Conservation (phyloP, 2,797 vertebrate species). For the Rhabdomys pumilio region DNA sequence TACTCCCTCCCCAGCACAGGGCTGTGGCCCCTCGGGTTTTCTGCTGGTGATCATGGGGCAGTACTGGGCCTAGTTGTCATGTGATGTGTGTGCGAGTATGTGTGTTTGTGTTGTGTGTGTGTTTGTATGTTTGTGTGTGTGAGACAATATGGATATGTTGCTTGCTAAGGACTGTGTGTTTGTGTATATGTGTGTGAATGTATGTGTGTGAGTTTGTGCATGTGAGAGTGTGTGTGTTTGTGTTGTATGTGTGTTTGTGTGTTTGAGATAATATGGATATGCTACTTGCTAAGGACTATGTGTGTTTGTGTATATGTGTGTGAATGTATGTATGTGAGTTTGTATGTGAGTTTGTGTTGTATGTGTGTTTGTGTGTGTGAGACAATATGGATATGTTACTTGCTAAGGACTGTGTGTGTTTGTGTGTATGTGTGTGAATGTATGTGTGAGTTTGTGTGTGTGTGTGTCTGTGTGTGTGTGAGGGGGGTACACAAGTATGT, state of each 20-base stretch:
- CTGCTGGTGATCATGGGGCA: neutral
- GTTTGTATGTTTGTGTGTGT: neutral
- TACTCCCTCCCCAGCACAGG: no score
- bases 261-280: no score
- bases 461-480: neutral
- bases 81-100: no score
- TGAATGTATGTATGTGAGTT: neutral
- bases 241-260: no score
- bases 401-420: no score
- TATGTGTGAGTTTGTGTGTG: neutral
- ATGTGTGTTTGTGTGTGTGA: no score
- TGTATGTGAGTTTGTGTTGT: neutral
- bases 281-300: no score
- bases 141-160: neutral
- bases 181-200: no score
- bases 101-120: neutral
- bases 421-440: neutral
- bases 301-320: neutral
- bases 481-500: no score
- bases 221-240: neutral
- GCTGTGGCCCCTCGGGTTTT: neutral
- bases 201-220: neutral
- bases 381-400: neutral
- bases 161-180: no score
- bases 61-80: neutral